Conservation (phyloP, 2,113 vertebrate species). For the Notechis scutatus region DNA sequence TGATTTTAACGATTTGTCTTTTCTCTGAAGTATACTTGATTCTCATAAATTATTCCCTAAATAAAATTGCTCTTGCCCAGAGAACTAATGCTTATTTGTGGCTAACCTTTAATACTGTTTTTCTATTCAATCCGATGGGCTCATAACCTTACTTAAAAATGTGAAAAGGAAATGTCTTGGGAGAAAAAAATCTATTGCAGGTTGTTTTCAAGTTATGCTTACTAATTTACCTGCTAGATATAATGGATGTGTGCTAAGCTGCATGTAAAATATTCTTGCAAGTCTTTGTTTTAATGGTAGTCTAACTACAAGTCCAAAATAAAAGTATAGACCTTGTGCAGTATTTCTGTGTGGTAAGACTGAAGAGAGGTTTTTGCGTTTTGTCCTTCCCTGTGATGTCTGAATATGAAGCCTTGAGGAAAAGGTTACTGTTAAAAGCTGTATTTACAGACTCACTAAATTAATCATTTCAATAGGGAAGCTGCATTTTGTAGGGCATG, state of each 20-base stretch:
- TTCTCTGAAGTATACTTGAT: neutral
- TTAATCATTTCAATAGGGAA: slow-evolving; percentile 40
- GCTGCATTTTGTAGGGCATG: slow-evolving; percentile 37
- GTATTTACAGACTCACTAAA: slow-evolving; percentile 19
- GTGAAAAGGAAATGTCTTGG: neutral
- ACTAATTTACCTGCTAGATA: slow-evolving; percentile 1
- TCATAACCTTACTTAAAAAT: neutral
- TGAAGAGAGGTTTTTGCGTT: neutral
- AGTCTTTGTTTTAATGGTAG: slow-evolving; percentile 52
- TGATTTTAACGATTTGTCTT: neutral
- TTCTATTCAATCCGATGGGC: neutral
- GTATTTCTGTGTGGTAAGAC: neutral
- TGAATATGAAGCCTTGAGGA: neutral
- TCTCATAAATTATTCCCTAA: neutral
- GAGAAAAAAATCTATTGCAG: neutral
- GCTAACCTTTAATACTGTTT: neutral
- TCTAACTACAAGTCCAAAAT: slow-evolving; percentile 32
- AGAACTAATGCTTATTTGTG: neutral
- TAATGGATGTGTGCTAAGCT: neutral
- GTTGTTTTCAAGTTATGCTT: neutral
- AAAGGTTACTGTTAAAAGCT: neutral
- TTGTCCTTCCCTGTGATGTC: neutral
- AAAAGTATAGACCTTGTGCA: neutral
- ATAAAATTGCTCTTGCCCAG: neutral
- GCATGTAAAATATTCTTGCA: neutral